Conservation (phyloP, 2,113 vertebrate species). For the Paradoxurus hermaphroditus region DNA sequence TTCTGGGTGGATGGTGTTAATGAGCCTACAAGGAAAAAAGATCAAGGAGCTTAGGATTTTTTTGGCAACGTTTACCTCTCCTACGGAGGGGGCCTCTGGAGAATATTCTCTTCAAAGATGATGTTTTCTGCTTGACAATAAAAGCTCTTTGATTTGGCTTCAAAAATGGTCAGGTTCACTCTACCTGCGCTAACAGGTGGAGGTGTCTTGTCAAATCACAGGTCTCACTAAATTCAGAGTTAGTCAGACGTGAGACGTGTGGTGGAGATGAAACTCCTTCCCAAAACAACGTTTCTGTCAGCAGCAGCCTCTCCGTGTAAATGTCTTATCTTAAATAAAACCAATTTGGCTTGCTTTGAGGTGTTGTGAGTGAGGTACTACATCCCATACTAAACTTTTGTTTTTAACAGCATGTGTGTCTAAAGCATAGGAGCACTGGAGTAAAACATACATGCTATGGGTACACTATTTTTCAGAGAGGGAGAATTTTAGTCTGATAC, state of each 20-base stretch:
- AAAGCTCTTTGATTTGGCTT: slow-evolving; percentile 29
- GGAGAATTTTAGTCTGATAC: not conserved
- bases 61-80: slow-evolving; percentile 6
- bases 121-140: not conserved
- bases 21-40: not conserved
- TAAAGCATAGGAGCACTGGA: not conserved
- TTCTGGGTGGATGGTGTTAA: slow-evolving; percentile 39
- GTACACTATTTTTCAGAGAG: not conserved
- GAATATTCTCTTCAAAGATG: not conserved
- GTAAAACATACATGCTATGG: not conserved
- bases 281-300: not conserved
- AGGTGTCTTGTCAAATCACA: not conserved
- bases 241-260: not conserved
- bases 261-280: not conserved
- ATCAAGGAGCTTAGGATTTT: slow-evolving; percentile 38
- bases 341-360: not conserved
- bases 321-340: not conserved
- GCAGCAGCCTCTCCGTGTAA: not conserved
- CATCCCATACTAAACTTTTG: not conserved
- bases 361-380: not conserved
- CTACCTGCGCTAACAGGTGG: not conserved
- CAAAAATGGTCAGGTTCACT: not conserved
- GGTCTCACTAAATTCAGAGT: not conserved
- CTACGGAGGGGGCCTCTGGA: not conserved
- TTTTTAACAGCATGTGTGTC: not conserved